Base-by-base conservation (phyloP, 2,888 invertebrate genomes). In the Meganola albula region DNA sequence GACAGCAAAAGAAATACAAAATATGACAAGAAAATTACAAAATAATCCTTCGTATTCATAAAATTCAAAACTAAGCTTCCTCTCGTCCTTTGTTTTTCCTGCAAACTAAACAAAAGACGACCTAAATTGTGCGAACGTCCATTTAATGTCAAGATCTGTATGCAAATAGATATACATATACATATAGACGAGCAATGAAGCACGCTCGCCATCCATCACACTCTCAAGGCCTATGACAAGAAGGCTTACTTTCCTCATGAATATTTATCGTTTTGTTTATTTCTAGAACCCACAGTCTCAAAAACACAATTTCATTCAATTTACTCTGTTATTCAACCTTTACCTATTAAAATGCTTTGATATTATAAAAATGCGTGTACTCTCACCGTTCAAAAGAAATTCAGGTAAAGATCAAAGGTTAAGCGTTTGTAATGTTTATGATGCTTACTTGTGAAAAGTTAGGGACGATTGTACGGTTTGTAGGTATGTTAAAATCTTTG, bases 191-290 rank as follows among this genome's bases (percentile, higher is more conserved):
- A 62, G 53, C 59, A 48, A 57, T 48, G 57, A 57, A 61, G 63
- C 63, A 63, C 63, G 62, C 58, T 62, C 54, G 56, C 74, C 69
- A 83, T 83, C 79, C 74, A 79, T 82, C 83, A 83, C 65, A 65
- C 66, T 72, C 68, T 66, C 70, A 63, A 65, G 74, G 70, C 63
- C 74, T 74, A 74, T 73, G 76, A 80, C 79, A 78, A 76, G 74
- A 72, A 74, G 77, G 76, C 76, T 77, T 77, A 75, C 72, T 68
- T 62, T 56, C 50, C 64, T 78, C 66, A 80, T 83, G 78, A 77
- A 80, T 80, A 82, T 82, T 79, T 76, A 80, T 74, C 62, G 53
- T 61, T 44, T 55, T 71, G 71, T 72, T 73, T 76, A 75, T 74
- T 62, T 58, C 57, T 47, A 44, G 58, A 67, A 63, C 63, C 55